A percentile compares a stretch with the other conserved stretches of the same genome.
These are phyloP conservation scores for Acridotheres tristis DNA, from an alignment of 2,797 vertebrate genomes.

Conservation along the genomic window DNA sequence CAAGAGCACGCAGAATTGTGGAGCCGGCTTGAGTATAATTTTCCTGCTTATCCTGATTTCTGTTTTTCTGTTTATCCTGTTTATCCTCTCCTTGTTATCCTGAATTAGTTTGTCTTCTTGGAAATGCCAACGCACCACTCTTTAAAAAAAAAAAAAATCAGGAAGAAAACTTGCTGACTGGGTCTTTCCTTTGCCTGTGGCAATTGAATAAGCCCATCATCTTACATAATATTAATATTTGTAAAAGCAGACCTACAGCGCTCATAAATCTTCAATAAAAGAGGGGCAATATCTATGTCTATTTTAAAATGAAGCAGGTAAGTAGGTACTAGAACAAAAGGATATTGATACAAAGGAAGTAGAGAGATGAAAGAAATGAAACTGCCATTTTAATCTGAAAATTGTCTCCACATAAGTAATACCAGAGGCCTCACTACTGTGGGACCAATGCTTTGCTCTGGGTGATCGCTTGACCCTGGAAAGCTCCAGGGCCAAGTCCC, in stretches of 20 bases:
- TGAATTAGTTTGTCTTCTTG: constrained; percentile 18
- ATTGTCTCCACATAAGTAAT: background rate
- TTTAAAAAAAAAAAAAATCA: constrained; percentile 1
- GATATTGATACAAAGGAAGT: background rate
- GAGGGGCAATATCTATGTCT: background rate
- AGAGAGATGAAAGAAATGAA: constrained; percentile 7
- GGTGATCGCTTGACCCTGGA: background rate
- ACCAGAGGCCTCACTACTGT: background rate
- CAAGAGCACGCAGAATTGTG: background rate
- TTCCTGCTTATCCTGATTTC: constrained; percentile 18
- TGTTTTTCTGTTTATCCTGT: constrained; percentile 34
- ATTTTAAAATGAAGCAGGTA: constrained; percentile 38
- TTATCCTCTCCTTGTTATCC: constrained; percentile 35
- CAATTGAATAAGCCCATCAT: constrained; percentile 33
- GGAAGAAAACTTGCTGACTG: constrained; percentile 52
- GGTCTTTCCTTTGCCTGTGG: background rate
- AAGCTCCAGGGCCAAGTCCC: background rate
- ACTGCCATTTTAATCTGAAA: constrained; percentile 39
- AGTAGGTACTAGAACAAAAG: constrained; percentile 31
- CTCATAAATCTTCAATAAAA: constrained; percentile 56
- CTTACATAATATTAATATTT: constrained; percentile 64
- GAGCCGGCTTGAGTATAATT: background rate
- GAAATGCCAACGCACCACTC: background rate
- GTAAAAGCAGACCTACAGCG: constrained; percentile 52
- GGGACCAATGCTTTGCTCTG: background rate